Evolutionary conservation across 2,888 invertebrate genomes (phyloP), one percentile per base, ranked within the genome.

Genomic region (Meiosimyza decipiens): DNA sequence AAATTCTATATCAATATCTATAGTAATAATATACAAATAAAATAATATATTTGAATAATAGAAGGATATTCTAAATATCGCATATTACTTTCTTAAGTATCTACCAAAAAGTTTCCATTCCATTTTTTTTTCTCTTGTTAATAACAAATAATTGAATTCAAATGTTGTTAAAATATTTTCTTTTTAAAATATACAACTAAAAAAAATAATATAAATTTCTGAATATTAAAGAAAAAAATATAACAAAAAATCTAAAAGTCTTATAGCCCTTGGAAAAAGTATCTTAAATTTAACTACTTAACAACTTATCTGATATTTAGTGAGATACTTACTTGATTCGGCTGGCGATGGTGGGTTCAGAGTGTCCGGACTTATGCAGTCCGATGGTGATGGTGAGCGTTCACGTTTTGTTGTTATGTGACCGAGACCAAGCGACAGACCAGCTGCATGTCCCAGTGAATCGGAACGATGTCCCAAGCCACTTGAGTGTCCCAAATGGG

Each of bases 301-400:
- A 63, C 15, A 12, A 49, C 49, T 18, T 12, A 47, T 28, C 28
- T 40, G 40, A 40, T 40, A 62, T n/a, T 47, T 63, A 2, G 40
- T 40, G 50, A 16, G 49, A 52, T 87, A 91, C 94, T 92, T 86
- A 95, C 95, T 95, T 88, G 95, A 95, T 88, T 95, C 95, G 86
- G 95, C 95, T 83, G 95, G 95, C 84, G 95, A 95, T 80, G 95
- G 92, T 85, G 95, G 95, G 89, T 94, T 95, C 88, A 95, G 91
- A 84, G 95, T 94, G 87, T 95, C 94, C 74, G 95, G 95, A 87
- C 94, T 94, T 90, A 95, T 93, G 88, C 94, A 95, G 87, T 95
- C 95, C 87, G 94, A 94, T 80, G 94, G 94, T 86, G 94, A 94
- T 77, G 95, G 94, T 81, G 94, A 94, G 83, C 94, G 91, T 88